Evolutionary conservation across 2,888 invertebrate species (phyloP).

Genomic region (Tenodera sinensis): DNA sequence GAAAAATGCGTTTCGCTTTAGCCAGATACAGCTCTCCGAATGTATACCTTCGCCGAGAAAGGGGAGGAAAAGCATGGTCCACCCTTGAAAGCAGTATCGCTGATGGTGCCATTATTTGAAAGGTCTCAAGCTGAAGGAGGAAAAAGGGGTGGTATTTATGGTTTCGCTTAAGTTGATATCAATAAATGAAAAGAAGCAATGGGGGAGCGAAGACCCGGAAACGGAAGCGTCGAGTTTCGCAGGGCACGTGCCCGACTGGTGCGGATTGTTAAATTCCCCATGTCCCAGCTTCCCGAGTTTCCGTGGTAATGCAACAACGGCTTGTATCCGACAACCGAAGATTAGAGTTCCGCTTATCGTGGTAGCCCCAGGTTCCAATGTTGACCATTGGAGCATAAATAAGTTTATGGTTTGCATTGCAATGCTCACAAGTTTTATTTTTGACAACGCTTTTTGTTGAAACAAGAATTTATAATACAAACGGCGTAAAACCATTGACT

Average conservation of each 20-base stretch:
- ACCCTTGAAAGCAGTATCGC: not conserved
- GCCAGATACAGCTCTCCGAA: not conserved
- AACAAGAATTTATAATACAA: no score
- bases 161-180: constrained; percentile 15
- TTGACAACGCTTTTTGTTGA: no score
- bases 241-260: not conserved
- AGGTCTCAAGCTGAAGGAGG: not conserved
- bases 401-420: no score
- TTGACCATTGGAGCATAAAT: no score
- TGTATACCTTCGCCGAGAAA: not conserved
- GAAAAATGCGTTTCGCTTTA: not conserved
- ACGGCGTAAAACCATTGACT: no score
- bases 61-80: not conserved
- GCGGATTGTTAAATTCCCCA: not conserved
- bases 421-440: no score
- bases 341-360: not conserved
- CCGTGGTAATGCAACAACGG: not conserved
- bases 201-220: not conserved
- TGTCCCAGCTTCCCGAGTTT: not conserved
- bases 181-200: not conserved
- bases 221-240: not conserved
- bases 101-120: not conserved
- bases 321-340: not conserved
- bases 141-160: constrained; percentile 13
- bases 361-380: no score